phyloP scores from a whole-genome alignment of 2,113 vertebrate species.

The Noctilio leporinus region DNA sequence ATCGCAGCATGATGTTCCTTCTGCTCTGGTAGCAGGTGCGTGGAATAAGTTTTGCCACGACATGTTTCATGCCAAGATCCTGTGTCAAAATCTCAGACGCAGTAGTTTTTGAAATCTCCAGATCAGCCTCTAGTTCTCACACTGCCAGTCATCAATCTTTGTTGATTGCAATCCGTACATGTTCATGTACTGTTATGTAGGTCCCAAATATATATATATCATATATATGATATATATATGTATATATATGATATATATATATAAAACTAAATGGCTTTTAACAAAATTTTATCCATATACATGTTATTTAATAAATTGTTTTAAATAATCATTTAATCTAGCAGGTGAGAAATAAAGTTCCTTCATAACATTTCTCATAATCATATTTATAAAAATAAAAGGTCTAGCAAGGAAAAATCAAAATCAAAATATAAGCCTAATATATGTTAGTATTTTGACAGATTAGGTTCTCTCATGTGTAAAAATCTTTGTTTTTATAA shows the following conservation, averaged over 20 bases:
- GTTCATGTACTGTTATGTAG: not conserved
- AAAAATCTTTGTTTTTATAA: not conserved
- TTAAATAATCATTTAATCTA: not conserved
- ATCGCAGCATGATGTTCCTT: too few relatives aligned
- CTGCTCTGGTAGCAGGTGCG: too few relatives aligned
- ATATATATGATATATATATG: not conserved
- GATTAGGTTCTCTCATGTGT: not conserved
- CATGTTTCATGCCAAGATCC: too few relatives aligned
- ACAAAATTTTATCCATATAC: not conserved
- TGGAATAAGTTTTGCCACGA: too few relatives aligned
- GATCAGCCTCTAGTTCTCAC: too few relatives aligned
- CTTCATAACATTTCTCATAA: not conserved
- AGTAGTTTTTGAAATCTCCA: too few relatives aligned
- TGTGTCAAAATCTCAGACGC: too few relatives aligned
- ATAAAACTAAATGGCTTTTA: not conserved
- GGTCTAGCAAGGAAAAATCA: not conserved
- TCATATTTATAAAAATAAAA: not conserved
- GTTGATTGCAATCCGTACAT: too few relatives aligned
- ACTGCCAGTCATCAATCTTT: too few relatives aligned
- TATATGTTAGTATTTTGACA: not conserved
- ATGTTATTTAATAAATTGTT: constrained; percentile 6
- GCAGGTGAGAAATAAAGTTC: not conserved
- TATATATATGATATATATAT: not conserved
- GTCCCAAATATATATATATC: not conserved
- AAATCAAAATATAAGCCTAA: not conserved